phyloP scores from a whole-genome alignment of 2,797 vertebrate genomes.

The Euphonia xanthogaster region DNA sequence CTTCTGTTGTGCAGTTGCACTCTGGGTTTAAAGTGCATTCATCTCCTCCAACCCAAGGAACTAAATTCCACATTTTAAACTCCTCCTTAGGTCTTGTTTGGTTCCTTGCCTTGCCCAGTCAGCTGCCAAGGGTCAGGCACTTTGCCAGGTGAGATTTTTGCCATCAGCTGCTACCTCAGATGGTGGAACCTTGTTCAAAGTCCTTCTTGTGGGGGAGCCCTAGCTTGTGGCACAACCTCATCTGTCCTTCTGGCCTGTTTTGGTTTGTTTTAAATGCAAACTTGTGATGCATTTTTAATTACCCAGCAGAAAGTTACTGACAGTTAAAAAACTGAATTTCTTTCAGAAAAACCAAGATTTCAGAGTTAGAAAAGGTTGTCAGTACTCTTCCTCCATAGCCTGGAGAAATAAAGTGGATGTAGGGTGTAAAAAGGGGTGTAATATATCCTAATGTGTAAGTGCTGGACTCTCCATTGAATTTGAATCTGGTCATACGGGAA shows the following conservation, averaged over 20 bases:
- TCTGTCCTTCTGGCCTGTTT: neutral
- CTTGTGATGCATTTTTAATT: neutral
- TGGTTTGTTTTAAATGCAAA: too few relatives aligned
- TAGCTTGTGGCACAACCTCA: neutral
- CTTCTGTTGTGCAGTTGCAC: neutral
- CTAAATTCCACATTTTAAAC: neutral
- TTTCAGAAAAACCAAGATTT: neutral
- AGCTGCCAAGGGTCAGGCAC: neutral
- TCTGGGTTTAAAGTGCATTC: neutral
- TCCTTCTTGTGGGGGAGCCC: neutral
- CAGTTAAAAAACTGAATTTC: neutral
- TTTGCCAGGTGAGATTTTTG: neutral
- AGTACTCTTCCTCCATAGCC: neutral
- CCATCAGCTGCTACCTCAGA: neutral
- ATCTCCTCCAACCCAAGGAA: neutral
- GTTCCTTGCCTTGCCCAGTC: neutral
- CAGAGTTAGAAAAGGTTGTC: neutral
- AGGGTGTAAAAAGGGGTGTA: neutral
- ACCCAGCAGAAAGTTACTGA: neutral
- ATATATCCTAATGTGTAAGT: neutral
- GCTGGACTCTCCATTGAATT: neutral
- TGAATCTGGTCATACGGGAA: neutral
- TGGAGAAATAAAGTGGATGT: neutral
- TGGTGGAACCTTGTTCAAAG: neutral
- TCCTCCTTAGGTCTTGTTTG: neutral